A percentile compares a stretch with the other conserved stretches of the same genome.
phyloP scores from a whole-genome alignment of 2,797 vertebrate species.

The Liasis olivaceus region DNA sequence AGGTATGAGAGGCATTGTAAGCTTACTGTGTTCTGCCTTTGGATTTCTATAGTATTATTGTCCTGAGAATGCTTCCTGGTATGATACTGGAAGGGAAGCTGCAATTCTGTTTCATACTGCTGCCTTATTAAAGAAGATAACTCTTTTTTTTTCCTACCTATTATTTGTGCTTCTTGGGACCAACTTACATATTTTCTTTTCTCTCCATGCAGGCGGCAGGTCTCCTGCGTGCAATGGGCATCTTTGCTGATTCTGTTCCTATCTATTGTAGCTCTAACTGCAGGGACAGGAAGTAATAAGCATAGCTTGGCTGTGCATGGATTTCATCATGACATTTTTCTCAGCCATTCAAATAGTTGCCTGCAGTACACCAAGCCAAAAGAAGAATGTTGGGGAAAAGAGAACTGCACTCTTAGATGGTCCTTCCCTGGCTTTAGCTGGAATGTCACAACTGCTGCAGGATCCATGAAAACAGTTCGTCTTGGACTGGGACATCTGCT shows the following conservation, averaged over 20 bases:
- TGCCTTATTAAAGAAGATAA: background rate
- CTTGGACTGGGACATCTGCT: constrained; percentile 89
- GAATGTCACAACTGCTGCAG: constrained; percentile 73
- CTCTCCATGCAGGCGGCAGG: constrained; percentile 80
- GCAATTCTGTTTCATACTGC: background rate
- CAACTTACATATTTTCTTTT: constrained; percentile 52
- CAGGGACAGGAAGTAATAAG: constrained; percentile 78
- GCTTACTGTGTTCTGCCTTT: background rate
- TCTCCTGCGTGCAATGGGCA: constrained; percentile 95
- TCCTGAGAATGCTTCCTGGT: rapidly evolving
- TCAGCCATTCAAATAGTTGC: constrained; percentile 87
- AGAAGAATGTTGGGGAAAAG: constrained; percentile 73
- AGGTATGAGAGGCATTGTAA: background rate
- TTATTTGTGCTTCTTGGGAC: constrained; percentile 20
- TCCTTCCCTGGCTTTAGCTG: constrained; percentile 77
- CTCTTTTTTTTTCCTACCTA: background rate
- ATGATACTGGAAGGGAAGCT: background rate
- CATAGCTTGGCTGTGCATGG: constrained; percentile 75
- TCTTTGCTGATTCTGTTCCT: constrained; percentile 91
- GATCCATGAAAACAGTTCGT: constrained; percentile 75
- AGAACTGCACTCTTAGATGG: constrained; percentile 60
- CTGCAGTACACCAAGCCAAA: constrained; percentile 76
- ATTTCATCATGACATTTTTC: constrained; percentile 80
- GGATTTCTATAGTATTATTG: background rate
- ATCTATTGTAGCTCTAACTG: constrained; percentile 89